These are phyloP conservation scores for Dimorphilus gyrociliatus DNA, from an alignment of 2,888 invertebrate genomes.

Conservation along the genomic window DNA sequence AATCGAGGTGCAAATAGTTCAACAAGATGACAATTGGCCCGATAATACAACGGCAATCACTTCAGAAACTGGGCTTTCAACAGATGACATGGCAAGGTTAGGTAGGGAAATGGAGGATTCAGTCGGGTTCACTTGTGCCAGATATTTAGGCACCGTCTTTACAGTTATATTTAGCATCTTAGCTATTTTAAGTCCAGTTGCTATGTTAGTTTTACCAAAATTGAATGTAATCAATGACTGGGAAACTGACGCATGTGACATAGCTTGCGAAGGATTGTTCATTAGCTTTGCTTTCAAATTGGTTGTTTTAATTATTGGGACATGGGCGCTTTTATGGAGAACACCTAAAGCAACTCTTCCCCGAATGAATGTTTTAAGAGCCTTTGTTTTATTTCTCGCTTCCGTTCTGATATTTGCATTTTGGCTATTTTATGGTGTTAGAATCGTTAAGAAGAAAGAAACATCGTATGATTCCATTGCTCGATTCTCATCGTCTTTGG, in stretches of 20 bases:
- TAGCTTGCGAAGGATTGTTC: constrained; percentile 58
- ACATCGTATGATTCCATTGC: constrained; percentile 61
- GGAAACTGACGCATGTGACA: constrained; percentile 14
- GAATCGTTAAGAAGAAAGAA: constrained; percentile 42
- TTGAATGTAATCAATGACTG: constrained; percentile 50
- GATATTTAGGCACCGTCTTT: constrained; percentile 61
- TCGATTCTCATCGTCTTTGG: constrained; percentile 74
- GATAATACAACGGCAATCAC: constrained; percentile 93
- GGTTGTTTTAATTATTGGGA: constrained; percentile 66
- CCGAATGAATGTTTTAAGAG: constrained; percentile 72
- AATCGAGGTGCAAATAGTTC: constrained; percentile 85
- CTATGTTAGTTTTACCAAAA: constrained; percentile 86
- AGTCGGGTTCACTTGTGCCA: constrained; percentile 28
- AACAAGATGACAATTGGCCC: constrained; percentile 94
- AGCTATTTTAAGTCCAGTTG: constrained; percentile 76
- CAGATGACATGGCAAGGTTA: constrained; percentile 51
- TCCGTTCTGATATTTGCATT: constrained; percentile 84
- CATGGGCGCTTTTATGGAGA: constrained; percentile 79
- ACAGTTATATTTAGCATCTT: constrained; percentile 60
- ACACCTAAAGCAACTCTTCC: constrained; percentile 72
- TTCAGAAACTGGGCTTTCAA: constrained; percentile 81
- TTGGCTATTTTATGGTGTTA: constrained; percentile 94
- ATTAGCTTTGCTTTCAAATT: constrained; percentile 79
- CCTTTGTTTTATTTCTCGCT: constrained; percentile 68
- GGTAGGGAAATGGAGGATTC: constrained; percentile 28